phyloP scores from a whole-genome alignment of 2,797 vertebrate species.

The Pseudochirops corinnae region DNA sequence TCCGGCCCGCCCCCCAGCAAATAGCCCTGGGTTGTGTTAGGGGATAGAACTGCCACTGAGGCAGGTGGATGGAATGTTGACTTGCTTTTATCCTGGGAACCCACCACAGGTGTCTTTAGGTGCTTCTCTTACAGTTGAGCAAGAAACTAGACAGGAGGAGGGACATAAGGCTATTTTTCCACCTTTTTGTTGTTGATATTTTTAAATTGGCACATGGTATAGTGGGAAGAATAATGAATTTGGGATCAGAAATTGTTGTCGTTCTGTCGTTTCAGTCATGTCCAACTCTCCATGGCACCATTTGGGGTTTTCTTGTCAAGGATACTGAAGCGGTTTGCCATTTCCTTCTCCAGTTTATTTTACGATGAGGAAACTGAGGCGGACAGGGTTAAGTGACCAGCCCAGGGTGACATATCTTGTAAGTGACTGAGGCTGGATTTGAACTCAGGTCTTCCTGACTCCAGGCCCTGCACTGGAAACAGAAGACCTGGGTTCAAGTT shows the following conservation, averaged over 20 bases:
- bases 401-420: not conserved
- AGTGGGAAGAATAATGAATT: not conserved
- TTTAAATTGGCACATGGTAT: not conserved
- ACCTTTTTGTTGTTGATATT: not conserved
- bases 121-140: not conserved
- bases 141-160: not conserved
- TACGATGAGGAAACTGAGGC: not conserved
- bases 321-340: not conserved
- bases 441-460: not conserved
- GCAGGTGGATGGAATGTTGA: not conserved
- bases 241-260: not conserved
- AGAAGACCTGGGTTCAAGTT: not conserved
- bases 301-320: not conserved
- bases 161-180: not conserved
- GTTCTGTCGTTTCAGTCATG: not conserved
- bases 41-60: slow-evolving; percentile 3
- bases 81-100: slow-evolving; percentile 15
- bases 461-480: not conserved
- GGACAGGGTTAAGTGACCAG: not conserved
- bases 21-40: not conserved
- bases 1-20: not conserved
- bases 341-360: not conserved
- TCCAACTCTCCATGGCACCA: not conserved
- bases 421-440: not conserved
- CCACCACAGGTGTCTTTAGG: not conserved